These are phyloP conservation scores for Drosophila repletoides DNA, from an alignment of 1,140 invertebrate genomes.

Conservation along the genomic window DNA sequence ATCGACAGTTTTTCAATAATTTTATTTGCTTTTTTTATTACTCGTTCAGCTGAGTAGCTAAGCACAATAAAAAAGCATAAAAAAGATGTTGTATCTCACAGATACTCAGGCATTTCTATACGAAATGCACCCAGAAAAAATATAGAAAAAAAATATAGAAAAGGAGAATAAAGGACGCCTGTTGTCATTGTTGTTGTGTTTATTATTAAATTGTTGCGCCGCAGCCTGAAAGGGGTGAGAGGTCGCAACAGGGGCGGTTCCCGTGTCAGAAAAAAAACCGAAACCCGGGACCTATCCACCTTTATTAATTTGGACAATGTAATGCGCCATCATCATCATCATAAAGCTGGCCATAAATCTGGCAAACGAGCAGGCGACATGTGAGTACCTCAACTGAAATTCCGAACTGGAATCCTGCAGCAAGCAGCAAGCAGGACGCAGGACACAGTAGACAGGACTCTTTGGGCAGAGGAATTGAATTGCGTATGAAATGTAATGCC, in stretches of 20 bases:
- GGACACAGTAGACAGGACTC: too few species aligned
- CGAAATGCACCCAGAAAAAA: constrained; percentile 65
- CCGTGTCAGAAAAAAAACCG: constrained; percentile 1
- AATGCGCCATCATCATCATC: constrained; percentile 49
- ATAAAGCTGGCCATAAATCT: constrained; percentile 70
- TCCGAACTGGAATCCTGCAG: neutral
- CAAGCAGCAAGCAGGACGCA: too few species aligned
- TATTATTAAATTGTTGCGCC: constrained; percentile 71
- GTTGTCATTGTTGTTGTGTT: constrained; percentile 43
- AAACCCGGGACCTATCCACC: constrained; percentile 28
- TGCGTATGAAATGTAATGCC: constrained; percentile 57
- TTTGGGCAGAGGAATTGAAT: constrained; percentile 34
- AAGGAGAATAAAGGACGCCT: constrained; percentile 6
- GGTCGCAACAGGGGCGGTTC: neutral
- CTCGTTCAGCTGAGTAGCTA: constrained; percentile 43
- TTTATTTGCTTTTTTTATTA: constrained; percentile 63
- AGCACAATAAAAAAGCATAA: constrained; percentile 53
- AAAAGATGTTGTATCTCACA: constrained; percentile 37
- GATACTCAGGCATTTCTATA: constrained; percentile 54
- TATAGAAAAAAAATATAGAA: too few species aligned
- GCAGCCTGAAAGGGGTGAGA: constrained; percentile 49
- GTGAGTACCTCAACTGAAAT: constrained; percentile 12
- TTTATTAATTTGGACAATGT: constrained; percentile 60
- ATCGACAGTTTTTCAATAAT: constrained; percentile 64
- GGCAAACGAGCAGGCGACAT: constrained; percentile 25